These are phyloP conservation scores for Bombus pascuorum DNA, from an alignment of 1,140 invertebrate species.

Conservation along the genomic window DNA sequence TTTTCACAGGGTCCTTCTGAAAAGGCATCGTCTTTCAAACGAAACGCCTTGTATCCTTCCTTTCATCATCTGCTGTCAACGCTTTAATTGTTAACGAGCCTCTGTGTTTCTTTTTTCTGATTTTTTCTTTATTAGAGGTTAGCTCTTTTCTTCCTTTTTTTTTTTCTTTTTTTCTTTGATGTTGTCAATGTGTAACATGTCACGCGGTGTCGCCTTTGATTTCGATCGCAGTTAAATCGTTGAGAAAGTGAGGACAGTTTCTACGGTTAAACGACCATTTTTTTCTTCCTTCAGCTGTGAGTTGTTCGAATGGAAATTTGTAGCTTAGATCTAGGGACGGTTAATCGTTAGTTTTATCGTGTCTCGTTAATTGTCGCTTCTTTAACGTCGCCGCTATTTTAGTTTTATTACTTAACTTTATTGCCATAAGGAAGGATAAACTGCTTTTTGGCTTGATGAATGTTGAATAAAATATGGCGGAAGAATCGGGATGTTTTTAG, in stretches of 20 bases:
- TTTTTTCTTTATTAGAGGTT: background rate
- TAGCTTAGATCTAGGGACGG: background rate
- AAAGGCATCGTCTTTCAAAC: conserved; percentile 16
- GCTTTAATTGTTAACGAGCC: conserved; percentile 43
- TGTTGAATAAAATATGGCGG: background rate
- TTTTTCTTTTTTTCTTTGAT: background rate
- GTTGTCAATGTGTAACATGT: background rate
- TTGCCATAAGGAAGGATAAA: background rate
- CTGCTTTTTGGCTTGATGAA: background rate
- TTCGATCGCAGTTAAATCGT: background rate
- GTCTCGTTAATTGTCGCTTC: background rate
- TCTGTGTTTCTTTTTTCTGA: background rate
- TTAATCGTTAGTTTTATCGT: conserved; percentile 9
- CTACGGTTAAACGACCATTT: background rate
- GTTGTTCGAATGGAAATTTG: background rate
- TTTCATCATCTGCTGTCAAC: conserved; percentile 18
- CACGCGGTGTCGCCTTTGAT: background rate
- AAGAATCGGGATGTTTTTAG: background rate
- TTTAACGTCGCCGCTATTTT: background rate
- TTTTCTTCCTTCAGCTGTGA: no score
- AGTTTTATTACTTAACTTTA: background rate
- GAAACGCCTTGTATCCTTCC: background rate
- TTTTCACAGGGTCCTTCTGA: conserved; percentile 41
- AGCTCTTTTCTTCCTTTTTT: background rate
- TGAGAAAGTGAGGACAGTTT: background rate